Percentiles rank a stretch among this genome's conserved stretches.
Evolutionary conservation across 1,140 invertebrate species (phyloP).

Genomic region (Lordiphosa collinella): DNA sequence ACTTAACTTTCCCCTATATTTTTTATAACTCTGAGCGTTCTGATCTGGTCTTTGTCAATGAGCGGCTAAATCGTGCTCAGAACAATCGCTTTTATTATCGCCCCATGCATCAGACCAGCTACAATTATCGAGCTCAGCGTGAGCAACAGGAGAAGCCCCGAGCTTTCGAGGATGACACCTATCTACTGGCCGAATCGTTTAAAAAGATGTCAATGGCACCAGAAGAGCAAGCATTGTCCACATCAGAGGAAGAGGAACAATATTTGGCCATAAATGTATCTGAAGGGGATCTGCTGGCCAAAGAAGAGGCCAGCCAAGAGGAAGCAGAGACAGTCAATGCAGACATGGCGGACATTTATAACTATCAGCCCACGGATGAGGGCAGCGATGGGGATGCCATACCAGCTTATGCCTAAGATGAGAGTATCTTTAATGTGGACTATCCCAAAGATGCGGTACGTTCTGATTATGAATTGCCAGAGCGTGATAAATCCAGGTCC

Average conservation of each 20-base stretch:
- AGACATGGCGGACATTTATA: too few relatives aligned
- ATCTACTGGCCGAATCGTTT: neutral
- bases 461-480: conserved; percentile 31
- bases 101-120: too few relatives aligned
- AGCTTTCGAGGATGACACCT: neutral
- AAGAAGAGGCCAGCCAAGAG: too few relatives aligned
- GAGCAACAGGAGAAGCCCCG: neutral
- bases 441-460: conserved; percentile 47
- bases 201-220: neutral
- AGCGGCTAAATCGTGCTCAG: neutral
- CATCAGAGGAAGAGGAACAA: too few relatives aligned
- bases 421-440: conserved; percentile 41
- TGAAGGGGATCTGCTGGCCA: too few relatives aligned
- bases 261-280: too few relatives aligned
- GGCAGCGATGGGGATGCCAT: conserved; percentile 32
- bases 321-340: too few relatives aligned
- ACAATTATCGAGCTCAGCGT: too few relatives aligned
- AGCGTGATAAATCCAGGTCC: neutral
- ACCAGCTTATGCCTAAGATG: conserved; percentile 42
- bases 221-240: neutral
- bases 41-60: too few relatives aligned
- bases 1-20: too few relatives aligned
- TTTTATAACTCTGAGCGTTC: too few relatives aligned
- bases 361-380: too few relatives aligned
- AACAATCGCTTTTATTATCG: neutral